Evolutionary conservation across 2,113 vertebrate genomes (phyloP).

Genomic region (Amia ocellicauda): DNA sequence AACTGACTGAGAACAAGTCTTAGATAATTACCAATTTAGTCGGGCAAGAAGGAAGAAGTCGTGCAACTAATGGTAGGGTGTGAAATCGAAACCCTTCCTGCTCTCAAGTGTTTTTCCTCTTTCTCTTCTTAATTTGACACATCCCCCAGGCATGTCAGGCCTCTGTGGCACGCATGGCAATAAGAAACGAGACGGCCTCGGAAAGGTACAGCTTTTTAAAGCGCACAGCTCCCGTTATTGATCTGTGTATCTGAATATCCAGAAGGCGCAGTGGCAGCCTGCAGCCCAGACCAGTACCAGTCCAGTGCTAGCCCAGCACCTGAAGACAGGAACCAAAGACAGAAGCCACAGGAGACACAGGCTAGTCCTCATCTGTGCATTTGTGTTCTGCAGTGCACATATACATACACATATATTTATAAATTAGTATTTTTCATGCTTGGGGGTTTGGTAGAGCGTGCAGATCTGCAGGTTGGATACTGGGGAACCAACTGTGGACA

Average conservation of each 20-base stretch:
- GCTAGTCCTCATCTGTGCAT: neutral
- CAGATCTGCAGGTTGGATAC: too few species aligned
- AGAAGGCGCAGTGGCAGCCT: neutral
- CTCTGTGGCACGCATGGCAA: slow-evolving; percentile 53
- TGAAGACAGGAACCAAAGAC: too few species aligned
- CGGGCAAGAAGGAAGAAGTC: slow-evolving; percentile 58
- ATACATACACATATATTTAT: too few species aligned
- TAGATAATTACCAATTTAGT: slow-evolving; percentile 37
- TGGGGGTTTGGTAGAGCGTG: too few species aligned
- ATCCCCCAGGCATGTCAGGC: slow-evolving; percentile 67
- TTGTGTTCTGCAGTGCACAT: neutral
- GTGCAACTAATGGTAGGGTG: slow-evolving; percentile 68
- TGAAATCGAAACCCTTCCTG: slow-evolving; percentile 62
- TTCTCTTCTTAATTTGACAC: slow-evolving; percentile 64
- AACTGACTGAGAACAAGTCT: neutral
- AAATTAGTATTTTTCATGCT: neutral
- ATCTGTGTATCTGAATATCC: neutral
- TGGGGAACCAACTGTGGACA: too few species aligned
- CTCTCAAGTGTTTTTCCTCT: slow-evolving; percentile 15
- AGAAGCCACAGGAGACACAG: too few species aligned
- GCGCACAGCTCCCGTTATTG: neutral
- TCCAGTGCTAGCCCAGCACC: too few species aligned
- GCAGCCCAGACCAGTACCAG: neutral
- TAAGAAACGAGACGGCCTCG: neutral
- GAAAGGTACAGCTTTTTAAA: neutral